Evolutionary conservation across 2,113 vertebrate species (phyloP).

Genomic region (Xyrauchen texanus): DNA sequence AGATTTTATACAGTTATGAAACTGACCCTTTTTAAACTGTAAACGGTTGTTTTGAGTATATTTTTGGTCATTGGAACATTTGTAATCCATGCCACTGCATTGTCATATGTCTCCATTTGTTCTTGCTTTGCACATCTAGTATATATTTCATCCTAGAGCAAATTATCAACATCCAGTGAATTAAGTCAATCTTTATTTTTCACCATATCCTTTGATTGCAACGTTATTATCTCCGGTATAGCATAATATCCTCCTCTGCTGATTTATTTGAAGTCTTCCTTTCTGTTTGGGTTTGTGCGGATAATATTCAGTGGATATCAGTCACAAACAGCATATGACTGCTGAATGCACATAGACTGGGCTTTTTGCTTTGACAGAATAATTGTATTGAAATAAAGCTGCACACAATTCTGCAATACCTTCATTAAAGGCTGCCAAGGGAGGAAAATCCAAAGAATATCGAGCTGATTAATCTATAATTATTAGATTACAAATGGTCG

Average conservation of each 20-base stretch:
- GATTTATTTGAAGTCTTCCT: neutral
- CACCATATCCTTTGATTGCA: slow-evolving; percentile 33
- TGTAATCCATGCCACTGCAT: neutral
- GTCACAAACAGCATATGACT: slow-evolving; percentile 61
- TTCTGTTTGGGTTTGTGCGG: slow-evolving; percentile 56
- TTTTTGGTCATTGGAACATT: neutral
- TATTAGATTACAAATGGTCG: slow-evolving; percentile 62
- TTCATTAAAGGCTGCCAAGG: slow-evolving; percentile 54
- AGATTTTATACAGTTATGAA: too few species aligned
- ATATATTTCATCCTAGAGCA: neutral
- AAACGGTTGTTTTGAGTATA: neutral
- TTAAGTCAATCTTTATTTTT: slow-evolving; percentile 32
- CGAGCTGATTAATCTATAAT: slow-evolving; percentile 62
- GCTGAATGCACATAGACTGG: slow-evolving; percentile 47
- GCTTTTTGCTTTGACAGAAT: slow-evolving; percentile 59
- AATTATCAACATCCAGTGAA: neutral
- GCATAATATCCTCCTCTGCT: slow-evolving; percentile 41
- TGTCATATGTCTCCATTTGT: neutral
- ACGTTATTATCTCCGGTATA: slow-evolving; percentile 9
- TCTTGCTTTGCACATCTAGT: neutral
- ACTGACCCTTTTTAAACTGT: too few species aligned
- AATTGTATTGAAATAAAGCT: slow-evolving; percentile 65
- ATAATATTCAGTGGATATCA: slow-evolving; percentile 61
- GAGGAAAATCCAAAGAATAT: slow-evolving; percentile 49
- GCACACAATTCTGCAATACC: slow-evolving; percentile 61